A percentile compares a stretch with the other conserved stretches of the same genome.
phyloP scores from a whole-genome alignment of 2,888 invertebrate species.

The Campoplex capitator region DNA sequence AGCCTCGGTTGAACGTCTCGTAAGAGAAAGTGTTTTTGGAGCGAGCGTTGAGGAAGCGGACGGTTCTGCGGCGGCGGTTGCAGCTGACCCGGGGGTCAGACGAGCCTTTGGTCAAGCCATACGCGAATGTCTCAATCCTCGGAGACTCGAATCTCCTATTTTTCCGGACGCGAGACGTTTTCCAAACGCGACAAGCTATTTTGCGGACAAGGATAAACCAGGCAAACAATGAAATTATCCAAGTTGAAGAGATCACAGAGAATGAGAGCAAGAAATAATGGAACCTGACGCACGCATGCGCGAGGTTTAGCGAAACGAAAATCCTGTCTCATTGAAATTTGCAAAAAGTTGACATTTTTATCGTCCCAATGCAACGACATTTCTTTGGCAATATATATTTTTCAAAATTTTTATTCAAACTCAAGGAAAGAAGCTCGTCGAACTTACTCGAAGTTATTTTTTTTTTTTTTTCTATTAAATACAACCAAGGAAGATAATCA shows the following conservation, averaged over 20 bases:
- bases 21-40: slow-evolving; percentile 80
- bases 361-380: background rate
- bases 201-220: slow-evolving; percentile 78
- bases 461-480: background rate
- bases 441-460: background rate
- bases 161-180: slow-evolving; percentile 84
- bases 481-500: background rate
- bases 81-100: slow-evolving; percentile 80
- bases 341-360: background rate
- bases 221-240: slow-evolving; percentile 74
- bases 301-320: background rate
- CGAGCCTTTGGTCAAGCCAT: slow-evolving; percentile 83
- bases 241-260: slow-evolving; percentile 4
- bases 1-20: slow-evolving; percentile 82
- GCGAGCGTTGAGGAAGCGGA: slow-evolving; percentile 81
- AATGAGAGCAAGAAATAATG: background rate
- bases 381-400: background rate
- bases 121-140: slow-evolving; percentile 81
- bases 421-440: background rate
- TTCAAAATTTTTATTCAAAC: background rate
- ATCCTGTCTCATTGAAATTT: background rate
- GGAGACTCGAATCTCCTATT: slow-evolving; percentile 81
- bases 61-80: slow-evolving; percentile 81
- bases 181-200: slow-evolving; percentile 85
- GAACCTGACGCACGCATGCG: background rate